phyloP scores from a whole-genome alignment of 2,888 invertebrate species.

The Trachelus stipa region DNA sequence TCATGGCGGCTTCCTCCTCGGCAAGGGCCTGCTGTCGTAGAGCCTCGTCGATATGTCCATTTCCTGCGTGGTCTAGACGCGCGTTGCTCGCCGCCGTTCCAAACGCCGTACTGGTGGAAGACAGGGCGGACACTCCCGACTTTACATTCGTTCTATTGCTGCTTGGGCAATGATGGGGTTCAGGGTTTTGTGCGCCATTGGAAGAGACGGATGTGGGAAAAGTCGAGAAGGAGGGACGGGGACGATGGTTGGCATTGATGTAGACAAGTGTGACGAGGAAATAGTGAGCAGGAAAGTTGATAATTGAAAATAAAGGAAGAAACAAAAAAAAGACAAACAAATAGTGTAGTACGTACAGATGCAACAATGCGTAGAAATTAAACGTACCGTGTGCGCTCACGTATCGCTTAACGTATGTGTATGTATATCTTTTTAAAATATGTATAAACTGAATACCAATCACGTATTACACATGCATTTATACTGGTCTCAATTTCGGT shows the following conservation, averaged over 20 bases:
- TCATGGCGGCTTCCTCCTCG: slow-evolving; percentile 96
- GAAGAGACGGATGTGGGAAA: slow-evolving; percentile 14
- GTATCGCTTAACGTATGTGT: slow-evolving; percentile 26
- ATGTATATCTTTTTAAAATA: slow-evolving; percentile 13
- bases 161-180: slow-evolving; percentile 60
- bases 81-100: slow-evolving; percentile 84
- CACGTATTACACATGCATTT: slow-evolving; percentile 19
- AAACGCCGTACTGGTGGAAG: slow-evolving; percentile 89
- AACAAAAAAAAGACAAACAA: slow-evolving; percentile 62
- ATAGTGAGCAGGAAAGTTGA: slow-evolving; percentile 55
- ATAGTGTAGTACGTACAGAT: slow-evolving; percentile 66
- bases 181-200: slow-evolving; percentile 36
- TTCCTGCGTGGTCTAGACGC: slow-evolving; percentile 75
- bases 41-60: slow-evolving; percentile 85
- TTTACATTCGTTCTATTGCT: slow-evolving; percentile 91
- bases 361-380: slow-evolving; percentile 47
- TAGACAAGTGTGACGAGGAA: slow-evolving; percentile 33
- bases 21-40: slow-evolving; percentile 89
- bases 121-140: slow-evolving; percentile 88
- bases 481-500: neutral
- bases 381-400: slow-evolving; percentile 34
- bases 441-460: neutral
- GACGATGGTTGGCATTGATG: slow-evolving; percentile 38
- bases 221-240: slow-evolving; percentile 14
- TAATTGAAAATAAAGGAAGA: slow-evolving; percentile 64